Evolutionary conservation across 2,888 invertebrate species (phyloP), one percentile per base, ranked within the genome.

Genomic region (Atethmia centrago): DNA sequence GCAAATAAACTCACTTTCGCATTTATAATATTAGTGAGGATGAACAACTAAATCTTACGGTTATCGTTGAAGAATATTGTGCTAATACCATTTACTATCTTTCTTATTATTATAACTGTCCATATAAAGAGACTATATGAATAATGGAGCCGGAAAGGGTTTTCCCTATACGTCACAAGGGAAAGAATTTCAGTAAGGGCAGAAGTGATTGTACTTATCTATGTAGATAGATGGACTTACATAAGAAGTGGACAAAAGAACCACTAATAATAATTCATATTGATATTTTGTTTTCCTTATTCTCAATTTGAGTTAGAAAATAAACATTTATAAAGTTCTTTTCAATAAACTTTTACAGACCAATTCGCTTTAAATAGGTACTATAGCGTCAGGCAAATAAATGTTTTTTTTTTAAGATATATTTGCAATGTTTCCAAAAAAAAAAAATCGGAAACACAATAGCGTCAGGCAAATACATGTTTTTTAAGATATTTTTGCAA

Each of bases 111-210:
- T 49, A 42, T 42, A 10, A 0, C 47, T 3, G 21, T 51, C 36
- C 31, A 58, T 64, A 7, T 3, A 12, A 36, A 42, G 14, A 42
- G 31, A 49, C 56, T 78, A 42, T 31, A 59, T 64, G 53, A 70
- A 65, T 77, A 69, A 77, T 78, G 31, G 25, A 21, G 21, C 12
- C 28, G 14, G 45, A n/a, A 51, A 59, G 12, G 1, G 12, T 77
- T 76, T 69, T 64, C 70, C 64, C 53, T 53, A 40, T 59, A 47
- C n/a, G 14, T 42, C n/a, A 47, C 16, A 10, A 51, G 45, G 19
- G 16, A 45, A 58, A 14, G 0, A 31, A 56, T 47, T 19, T 68
- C 25, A 67, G 4, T 45, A 21, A 36, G 31, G 4, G 14, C 7
- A 14, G 21, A 16, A 14, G 14, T 47, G 16, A 16, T 36, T 40